phyloP scores from a whole-genome alignment of 2,797 vertebrate genomes.

The Serranus cabrilla region DNA sequence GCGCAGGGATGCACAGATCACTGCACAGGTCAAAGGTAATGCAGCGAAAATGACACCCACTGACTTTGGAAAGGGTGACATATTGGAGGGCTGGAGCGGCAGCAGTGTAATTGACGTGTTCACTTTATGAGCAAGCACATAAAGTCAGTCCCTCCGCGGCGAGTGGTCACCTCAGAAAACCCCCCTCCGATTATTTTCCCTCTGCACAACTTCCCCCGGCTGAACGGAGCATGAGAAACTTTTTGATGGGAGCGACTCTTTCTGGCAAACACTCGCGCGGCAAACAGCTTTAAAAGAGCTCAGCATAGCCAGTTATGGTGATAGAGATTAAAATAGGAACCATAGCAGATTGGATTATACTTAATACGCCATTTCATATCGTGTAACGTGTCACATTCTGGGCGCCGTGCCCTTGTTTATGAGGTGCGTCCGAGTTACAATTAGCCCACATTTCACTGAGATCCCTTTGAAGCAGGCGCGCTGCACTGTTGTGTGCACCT shows the following conservation, averaged over 20 bases:
- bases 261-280: conserved; percentile 62
- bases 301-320: conserved; percentile 63
- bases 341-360: conserved; percentile 81
- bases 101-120: conserved; percentile 38
- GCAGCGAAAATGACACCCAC: conserved; percentile 37
- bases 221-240: conserved; percentile 45
- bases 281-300: conserved; percentile 69
- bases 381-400: conserved; percentile 80
- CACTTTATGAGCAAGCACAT: conserved; percentile 51
- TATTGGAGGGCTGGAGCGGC: conserved; percentile 20
- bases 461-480: conserved; percentile 54
- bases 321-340: conserved; percentile 82
- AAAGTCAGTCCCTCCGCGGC: conserved; percentile 23
- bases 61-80: conserved; percentile 61
- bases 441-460: conserved; percentile 75
- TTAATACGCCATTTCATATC: conserved; percentile 80
- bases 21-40: conserved; percentile 38
- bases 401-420: conserved; percentile 78
- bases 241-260: conserved; percentile 56
- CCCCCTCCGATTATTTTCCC: conserved; percentile 44
- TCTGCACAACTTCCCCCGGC: conserved; percentile 38
- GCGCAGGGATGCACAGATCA: conserved; percentile 19
- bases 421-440: conserved; percentile 78
- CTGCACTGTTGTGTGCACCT: conserved; percentile 3
- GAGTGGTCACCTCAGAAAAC: conserved; percentile 65